Evolutionary conservation across 2,113 vertebrate genomes (phyloP), one percentile per base, ranked within the genome.

Genomic region (Nibea albiflora): DNA sequence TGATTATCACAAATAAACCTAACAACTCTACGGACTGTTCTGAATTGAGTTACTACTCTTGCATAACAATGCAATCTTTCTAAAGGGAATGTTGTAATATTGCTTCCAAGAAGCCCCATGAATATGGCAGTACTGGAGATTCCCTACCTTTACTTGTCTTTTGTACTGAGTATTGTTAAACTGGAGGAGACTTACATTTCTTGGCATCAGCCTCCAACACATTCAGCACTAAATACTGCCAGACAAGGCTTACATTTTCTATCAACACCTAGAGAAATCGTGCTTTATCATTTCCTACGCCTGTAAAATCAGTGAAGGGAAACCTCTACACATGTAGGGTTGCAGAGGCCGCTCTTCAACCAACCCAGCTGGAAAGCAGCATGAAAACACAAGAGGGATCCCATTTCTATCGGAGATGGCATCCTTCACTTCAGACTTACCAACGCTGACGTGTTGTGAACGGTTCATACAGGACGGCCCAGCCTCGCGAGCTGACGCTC

Each of bases 381-480:
- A 49, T 1, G 2, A 0, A 31, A 67, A 47, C 65, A 66, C 53
- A 31, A 1, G 26, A 44, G 26, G 3, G 31, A 70, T 44, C 53
- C 16, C 16, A 19, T 1, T 56, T 83, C 67, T 53, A 67, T 78
- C 84, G 71, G 57, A 70, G 76, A 50, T 42, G 78, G 46, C 73
- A 67, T 74, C 58, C 69, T 46, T 78, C 57, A 61, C 58, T 54
- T 72, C 47, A n/a, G 67, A 58, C 75, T 63, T 49, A 10, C 42
- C 35, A 1, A 80, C 64, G 15, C 15, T 75, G 70, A 82, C 74
- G 12, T 68, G 44, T 67, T 70, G 64, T 65, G 53, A 81, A 61
- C 31, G 78, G 63, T 75, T 73, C 42, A 44, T 35, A 87, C 16
- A n/a, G 80, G 79, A 75, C 12, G 64, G 72, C 73, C 68, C 72